These are phyloP conservation scores for Channa striata DNA, from an alignment of 2,797 vertebrate species.

Conservation along the genomic window DNA sequence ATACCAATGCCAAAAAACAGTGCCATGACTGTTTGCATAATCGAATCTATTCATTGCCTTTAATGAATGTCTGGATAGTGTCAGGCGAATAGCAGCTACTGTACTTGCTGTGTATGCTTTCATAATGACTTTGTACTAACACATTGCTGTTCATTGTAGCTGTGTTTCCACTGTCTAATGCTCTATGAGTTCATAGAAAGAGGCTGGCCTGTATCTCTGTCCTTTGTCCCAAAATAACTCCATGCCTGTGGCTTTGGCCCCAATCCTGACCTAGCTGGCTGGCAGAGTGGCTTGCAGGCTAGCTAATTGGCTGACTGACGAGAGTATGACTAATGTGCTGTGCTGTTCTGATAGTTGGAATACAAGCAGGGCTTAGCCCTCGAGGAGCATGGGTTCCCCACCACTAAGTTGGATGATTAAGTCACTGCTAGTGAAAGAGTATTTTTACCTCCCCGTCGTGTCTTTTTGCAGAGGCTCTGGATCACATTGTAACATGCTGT, in stretches of 20 bases:
- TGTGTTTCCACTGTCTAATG: conserved; percentile 19
- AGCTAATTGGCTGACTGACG: conserved; percentile 43
- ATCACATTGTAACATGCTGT: conserved; percentile 11
- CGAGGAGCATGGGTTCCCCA: too few species aligned
- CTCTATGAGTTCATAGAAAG: conserved; percentile 13
- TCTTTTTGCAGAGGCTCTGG: neutral
- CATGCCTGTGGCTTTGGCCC: conserved; percentile 55
- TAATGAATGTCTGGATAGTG: conserved; percentile 5
- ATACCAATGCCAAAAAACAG: too few species aligned
- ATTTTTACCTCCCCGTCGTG: conserved; percentile 18
- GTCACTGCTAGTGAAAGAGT: conserved; percentile 33
- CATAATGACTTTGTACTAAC: conserved; percentile 9
- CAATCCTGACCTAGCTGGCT: conserved; percentile 60
- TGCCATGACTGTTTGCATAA: neutral
- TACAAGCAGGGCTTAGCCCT: too few species aligned
- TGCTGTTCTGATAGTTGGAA: neutral
- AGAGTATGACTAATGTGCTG: conserved; percentile 54
- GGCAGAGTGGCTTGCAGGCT: conserved; percentile 26
- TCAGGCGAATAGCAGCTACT: neutral
- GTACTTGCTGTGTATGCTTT: neutral
- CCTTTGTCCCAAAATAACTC: conserved; percentile 39
- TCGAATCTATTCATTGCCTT: neutral
- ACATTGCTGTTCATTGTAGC: conserved; percentile 17
- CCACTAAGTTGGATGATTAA: conserved; percentile 25
- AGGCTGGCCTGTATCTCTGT: conserved; percentile 31